Evolutionary conservation across 1,140 invertebrate genomes (phyloP).

Genomic region (Drosophila truncata): DNA sequence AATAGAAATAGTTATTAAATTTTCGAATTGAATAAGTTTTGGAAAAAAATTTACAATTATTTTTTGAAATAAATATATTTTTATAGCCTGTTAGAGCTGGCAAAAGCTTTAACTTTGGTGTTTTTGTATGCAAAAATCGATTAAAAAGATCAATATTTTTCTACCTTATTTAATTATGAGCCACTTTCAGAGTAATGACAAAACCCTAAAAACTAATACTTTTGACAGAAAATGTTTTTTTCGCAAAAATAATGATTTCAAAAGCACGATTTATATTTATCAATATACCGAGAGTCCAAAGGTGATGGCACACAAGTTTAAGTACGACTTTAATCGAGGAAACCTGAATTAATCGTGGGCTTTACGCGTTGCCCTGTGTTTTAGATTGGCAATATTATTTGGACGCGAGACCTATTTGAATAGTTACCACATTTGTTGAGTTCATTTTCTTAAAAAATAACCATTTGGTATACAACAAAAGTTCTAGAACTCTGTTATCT

Average conservation of each 20-base stretch:
- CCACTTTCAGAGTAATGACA: background rate
- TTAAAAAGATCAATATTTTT: background rate
- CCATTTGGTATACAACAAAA: constrained; percentile 8
- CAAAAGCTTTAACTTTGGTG: background rate
- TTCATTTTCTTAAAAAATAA: constrained; percentile 4
- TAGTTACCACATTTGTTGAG: constrained; percentile 2
- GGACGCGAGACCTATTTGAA: constrained; percentile 1
- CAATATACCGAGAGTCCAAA: background rate
- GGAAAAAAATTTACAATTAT: too few relatives aligned
- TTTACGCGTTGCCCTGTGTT: background rate
- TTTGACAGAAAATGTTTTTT: background rate
- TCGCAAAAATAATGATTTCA: background rate
- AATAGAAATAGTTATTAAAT: too few relatives aligned
- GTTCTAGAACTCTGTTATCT: constrained; percentile 14
- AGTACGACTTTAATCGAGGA: background rate
- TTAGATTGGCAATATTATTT: constrained; percentile 16
- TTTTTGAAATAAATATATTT: too few relatives aligned
- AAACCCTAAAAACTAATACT: background rate
- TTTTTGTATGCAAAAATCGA: background rate
- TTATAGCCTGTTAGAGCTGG: background rate
- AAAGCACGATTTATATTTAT: background rate
- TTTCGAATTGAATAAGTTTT: too few relatives aligned
- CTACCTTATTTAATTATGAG: background rate
- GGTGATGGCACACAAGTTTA: constrained; percentile 11
- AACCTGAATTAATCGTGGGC: background rate